Conservation (phyloP, 1,140 invertebrate species). For the Condylostylus longicornis region DNA sequence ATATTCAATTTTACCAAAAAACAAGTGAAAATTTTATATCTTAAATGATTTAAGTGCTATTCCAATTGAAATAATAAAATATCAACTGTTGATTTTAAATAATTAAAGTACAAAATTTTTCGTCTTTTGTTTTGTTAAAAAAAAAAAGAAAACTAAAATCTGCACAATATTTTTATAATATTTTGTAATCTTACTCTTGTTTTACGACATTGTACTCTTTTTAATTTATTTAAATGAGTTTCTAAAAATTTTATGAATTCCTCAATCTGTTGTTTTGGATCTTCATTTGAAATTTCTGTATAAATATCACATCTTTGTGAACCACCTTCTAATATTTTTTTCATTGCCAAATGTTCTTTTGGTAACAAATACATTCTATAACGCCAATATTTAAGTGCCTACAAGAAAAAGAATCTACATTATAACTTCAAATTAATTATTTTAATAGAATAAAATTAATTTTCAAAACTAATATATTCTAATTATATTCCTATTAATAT, state of each 20-base stretch:
- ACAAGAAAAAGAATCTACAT: too few species aligned
- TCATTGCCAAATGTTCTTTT: constrained; percentile 50
- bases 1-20: too few species aligned
- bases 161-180: background rate
- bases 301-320: constrained; percentile 70
- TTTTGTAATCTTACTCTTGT: constrained; percentile 20
- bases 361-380: constrained; percentile 81
- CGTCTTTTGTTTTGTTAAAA: background rate
- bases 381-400: constrained; percentile 87
- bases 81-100: background rate
- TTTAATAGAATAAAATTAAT: background rate
- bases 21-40: background rate
- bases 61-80: background rate
- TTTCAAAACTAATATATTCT: background rate
- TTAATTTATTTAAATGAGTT: constrained; percentile 76
- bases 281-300: constrained; percentile 35
- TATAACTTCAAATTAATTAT: too few species aligned
- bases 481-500: background rate
- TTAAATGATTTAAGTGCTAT: background rate
- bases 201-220: constrained; percentile 40
- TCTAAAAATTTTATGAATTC: constrained; percentile 79
- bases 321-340: constrained; percentile 51
- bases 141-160: background rate
- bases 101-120: background rate
- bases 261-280: constrained; percentile 52